Conservation (phyloP, 2,888 invertebrate genomes). For the Ernsta delagoae region DNA sequence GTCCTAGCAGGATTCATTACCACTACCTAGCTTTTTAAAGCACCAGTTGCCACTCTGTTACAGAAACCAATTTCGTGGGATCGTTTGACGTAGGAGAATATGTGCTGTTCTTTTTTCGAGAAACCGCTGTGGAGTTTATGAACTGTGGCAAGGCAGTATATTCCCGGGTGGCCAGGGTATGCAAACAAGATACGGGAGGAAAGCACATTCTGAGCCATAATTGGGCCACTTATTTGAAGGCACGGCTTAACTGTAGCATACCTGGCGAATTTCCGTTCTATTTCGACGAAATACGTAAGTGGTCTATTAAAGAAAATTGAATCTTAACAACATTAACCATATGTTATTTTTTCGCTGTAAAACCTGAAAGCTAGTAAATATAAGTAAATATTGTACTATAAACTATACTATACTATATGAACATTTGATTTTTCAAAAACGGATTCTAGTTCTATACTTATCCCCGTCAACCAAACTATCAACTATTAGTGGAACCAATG, state of each 20-base stretch:
- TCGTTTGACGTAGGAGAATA: constrained; percentile 88
- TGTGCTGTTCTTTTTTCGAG: constrained; percentile 90
- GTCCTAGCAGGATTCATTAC: constrained; percentile 34
- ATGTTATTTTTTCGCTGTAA: too few species aligned
- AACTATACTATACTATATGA: too few species aligned
- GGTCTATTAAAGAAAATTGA: constrained; percentile 12
- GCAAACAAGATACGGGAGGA: constrained; percentile 89
- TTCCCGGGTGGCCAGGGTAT: constrained; percentile 89
- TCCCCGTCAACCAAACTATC: too few species aligned
- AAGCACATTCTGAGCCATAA: constrained; percentile 87
- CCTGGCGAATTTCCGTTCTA: constrained; percentile 91
- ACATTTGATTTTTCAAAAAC: too few species aligned
- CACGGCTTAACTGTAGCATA: constrained; percentile 88
- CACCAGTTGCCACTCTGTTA: constrained; percentile 51
- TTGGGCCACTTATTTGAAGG: constrained; percentile 89
- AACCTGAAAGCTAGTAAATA: too few species aligned
- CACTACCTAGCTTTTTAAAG: constrained; percentile 36
- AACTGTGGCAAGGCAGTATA: constrained; percentile 89
- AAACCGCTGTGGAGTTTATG: constrained; percentile 88
- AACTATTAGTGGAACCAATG: too few species aligned
- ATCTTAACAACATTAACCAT: background rate
- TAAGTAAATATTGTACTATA: too few species aligned
- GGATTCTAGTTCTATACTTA: too few species aligned
- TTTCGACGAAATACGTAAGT: constrained; percentile 90
- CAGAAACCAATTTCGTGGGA: constrained; percentile 90